Conservation (phyloP, 1,140 invertebrate genomes). For the Cyclina sinensis region DNA sequence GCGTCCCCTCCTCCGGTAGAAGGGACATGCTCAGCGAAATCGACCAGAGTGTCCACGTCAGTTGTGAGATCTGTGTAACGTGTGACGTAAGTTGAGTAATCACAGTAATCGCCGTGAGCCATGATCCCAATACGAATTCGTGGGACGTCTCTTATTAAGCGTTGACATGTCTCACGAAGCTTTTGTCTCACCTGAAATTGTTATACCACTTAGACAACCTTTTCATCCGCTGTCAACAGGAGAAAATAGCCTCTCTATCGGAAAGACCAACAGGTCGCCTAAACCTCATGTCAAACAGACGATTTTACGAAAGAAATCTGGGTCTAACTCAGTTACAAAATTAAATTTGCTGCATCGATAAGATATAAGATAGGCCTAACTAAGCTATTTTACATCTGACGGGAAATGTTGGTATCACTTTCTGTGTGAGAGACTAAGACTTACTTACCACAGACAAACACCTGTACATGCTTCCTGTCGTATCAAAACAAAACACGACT, state of each 20-base stretch:
- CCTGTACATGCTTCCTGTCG: conserved; percentile 82
- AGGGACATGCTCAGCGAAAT: conserved; percentile 76
- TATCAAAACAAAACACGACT: conserved; percentile 84
- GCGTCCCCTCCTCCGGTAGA: conserved; percentile 79
- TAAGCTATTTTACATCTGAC: too few relatives aligned
- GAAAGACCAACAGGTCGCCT: too few relatives aligned
- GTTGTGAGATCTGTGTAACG: conserved; percentile 78
- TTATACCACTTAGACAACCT: background rate
- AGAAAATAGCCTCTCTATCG: too few relatives aligned
- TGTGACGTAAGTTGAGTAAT: conserved; percentile 76
- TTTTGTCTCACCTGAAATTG: conserved; percentile 78
- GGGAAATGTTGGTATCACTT: too few relatives aligned
- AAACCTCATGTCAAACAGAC: too few relatives aligned
- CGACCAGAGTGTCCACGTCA: conserved; percentile 77
- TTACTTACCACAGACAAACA: conserved; percentile 74
- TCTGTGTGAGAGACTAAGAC: background rate
- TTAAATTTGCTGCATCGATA: too few relatives aligned
- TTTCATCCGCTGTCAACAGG: background rate
- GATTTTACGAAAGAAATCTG: too few relatives aligned
- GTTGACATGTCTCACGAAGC: conserved; percentile 75
- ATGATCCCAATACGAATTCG: conserved; percentile 83
- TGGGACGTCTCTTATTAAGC: conserved; percentile 79
- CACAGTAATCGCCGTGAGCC: conserved; percentile 83
- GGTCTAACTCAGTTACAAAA: too few relatives aligned
- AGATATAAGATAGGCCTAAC: too few relatives aligned